Evolutionary conservation across 1,140 invertebrate species (phyloP), one percentile per base, ranked within the genome.

Genomic region (Microplitis mediator): DNA sequence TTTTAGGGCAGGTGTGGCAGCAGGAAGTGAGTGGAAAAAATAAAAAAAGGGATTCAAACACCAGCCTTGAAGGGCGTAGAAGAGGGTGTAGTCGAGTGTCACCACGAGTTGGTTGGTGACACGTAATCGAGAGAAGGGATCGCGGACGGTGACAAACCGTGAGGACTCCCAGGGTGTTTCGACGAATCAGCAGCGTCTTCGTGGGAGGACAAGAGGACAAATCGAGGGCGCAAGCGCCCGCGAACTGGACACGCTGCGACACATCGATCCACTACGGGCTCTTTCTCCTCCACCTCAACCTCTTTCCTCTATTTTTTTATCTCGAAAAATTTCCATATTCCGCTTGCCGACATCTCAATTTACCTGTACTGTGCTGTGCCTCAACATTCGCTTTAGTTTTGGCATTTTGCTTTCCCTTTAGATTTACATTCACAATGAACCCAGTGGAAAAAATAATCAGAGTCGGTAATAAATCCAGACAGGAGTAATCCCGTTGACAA

Each of bases 191-290:
- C 45, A 14, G 23, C 32, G 36, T 52, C 32, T 35, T 9, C 11
- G 6, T 16, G 35, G 50, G 60, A 64, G 61, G 62, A 72, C 66
- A 75, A 45, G 52, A 61, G 56, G 31, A 66, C 13, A 69, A 31
- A n/a, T 23, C 64, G 69, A 82, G 64, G 70, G 84, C 85, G 82
- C 84, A 84, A 82, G 85, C 85, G 83, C 84, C 72, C 39, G 23
- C 23, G 31, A 67, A 75, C 81, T 84, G 83, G 84, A 84, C 84
- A 75, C 32, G 82, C 81, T 77, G 79, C 82, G 84, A 84, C 83
- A 86, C 83, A 86, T 86, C 83, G 84, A 86, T 85, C 84, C 82
- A 80, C 72, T 78, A 77, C 80, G 81, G 81, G 80, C 84, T 82
- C 79, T 77, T 73, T 77, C 72, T 74, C 78, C 75, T 75, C 78